Evolutionary conservation across 92 coral and sea anemone species (phyloP).

Genomic region (Diadumene lineata): DNA sequence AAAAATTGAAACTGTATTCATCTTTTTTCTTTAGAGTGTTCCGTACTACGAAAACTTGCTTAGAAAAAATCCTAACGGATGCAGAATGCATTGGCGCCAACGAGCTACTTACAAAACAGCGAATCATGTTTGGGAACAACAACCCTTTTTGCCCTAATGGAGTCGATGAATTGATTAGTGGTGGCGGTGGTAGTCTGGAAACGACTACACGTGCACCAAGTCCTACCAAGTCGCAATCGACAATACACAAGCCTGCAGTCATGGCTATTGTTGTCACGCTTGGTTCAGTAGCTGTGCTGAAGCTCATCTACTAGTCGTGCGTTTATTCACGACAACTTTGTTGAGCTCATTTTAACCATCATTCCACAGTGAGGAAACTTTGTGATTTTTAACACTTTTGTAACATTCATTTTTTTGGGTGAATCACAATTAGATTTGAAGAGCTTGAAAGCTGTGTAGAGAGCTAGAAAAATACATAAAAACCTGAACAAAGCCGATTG

Average conservation of each 20-base stretch:
- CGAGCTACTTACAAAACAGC: neutral
- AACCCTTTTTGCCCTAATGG: neutral
- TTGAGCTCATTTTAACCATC: too few species aligned
- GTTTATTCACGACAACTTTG: too few species aligned
- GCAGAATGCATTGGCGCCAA: neutral
- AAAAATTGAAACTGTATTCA: too few species aligned
- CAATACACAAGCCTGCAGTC: neutral
- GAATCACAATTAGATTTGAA: too few species aligned
- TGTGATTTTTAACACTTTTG: too few species aligned
- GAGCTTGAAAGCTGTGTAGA: too few species aligned
- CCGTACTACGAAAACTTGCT: neutral
- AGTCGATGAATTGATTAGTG: neutral
- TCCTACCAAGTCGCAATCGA: too few species aligned
- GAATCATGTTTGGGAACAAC: neutral
- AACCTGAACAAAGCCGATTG: too few species aligned
- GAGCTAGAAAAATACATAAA: too few species aligned
- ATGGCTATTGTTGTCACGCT: neutral
- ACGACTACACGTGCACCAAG: neutral
- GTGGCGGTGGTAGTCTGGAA: neutral
- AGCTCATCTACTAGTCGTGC: too few species aligned
- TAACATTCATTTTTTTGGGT: too few species aligned
- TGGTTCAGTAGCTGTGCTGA: neutral
- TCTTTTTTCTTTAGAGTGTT: neutral
- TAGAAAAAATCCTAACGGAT: neutral
- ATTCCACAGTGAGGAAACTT: too few species aligned